Evolutionary conservation across 64 coral and sea anemone genomes (phyloP).

Genomic region (Montipora cactus): DNA sequence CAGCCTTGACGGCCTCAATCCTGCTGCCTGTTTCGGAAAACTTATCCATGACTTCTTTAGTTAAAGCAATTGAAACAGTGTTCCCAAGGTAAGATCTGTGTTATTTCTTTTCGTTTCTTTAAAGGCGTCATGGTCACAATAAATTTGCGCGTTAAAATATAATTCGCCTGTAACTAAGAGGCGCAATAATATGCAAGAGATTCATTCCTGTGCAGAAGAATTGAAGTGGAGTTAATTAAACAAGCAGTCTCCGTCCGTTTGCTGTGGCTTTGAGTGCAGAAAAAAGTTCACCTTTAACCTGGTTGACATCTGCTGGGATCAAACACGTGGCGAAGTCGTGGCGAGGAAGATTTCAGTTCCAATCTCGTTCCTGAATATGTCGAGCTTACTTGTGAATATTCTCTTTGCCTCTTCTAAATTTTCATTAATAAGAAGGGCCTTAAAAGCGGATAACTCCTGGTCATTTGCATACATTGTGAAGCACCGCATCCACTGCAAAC

Average conservation of each 20-base stretch:
- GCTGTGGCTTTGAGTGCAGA: conserved; percentile 47
- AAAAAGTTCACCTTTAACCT: background rate
- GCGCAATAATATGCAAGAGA: conserved; percentile 15
- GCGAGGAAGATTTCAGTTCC: background rate
- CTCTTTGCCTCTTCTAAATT: conserved; percentile 6
- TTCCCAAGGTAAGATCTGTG: conserved; percentile 10
- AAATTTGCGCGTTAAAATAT: conserved; percentile 43
- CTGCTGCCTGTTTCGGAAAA: conserved; percentile 18
- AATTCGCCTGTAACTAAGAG: conserved; percentile 57
- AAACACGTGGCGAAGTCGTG: conserved; percentile 24
- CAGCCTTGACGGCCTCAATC: conserved; percentile 39
- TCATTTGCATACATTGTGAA: background rate
- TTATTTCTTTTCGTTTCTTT: background rate
- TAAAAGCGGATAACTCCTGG: background rate
- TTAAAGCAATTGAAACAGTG: conserved; percentile 22
- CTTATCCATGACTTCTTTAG: background rate
- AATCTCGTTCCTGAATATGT: background rate
- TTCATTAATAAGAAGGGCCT: background rate
- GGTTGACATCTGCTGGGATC: conserved; percentile 23
- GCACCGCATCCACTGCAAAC: background rate
- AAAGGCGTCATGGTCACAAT: conserved; percentile 33
- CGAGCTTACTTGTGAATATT: background rate
- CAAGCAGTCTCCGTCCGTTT: conserved; percentile 73
- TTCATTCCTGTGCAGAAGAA: conserved; percentile 43
- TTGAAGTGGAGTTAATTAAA: conserved; percentile 58